These are phyloP conservation scores for Tragelaphus scriptus DNA, from an alignment of 2,113 vertebrate species.

Conservation along the genomic window DNA sequence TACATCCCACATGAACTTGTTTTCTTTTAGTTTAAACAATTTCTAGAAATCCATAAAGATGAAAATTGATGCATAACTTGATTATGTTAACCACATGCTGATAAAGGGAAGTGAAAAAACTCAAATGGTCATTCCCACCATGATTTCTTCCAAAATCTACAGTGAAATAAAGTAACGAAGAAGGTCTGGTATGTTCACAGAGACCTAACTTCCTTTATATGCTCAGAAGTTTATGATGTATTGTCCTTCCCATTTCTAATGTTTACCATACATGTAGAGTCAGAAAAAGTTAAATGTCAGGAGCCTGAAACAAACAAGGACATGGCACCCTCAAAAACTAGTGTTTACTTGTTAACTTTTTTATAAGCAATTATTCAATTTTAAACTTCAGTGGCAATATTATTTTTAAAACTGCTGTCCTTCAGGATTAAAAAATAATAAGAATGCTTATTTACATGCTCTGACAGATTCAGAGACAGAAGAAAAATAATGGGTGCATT, in stretches of 20 bases:
- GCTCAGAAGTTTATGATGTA: neutral
- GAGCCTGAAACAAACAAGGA: neutral
- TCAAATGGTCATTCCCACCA: neutral
- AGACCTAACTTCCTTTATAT: neutral
- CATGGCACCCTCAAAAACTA: neutral
- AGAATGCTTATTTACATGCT: neutral
- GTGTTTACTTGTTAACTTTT: neutral
- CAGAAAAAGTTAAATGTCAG: neutral
- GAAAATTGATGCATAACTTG: neutral
- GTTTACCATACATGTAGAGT: neutral
- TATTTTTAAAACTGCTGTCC: neutral
- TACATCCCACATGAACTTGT: neutral
- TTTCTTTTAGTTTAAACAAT: neutral
- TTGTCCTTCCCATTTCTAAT: neutral
- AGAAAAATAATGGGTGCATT: neutral
- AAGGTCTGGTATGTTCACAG: neutral
- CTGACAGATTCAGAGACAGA: conserved; percentile 17
- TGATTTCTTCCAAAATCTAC: neutral
- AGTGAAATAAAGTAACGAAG: neutral
- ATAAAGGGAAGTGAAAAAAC: neutral
- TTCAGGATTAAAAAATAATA: conserved; percentile 2
- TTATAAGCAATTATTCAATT: neutral
- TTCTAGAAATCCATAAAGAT: neutral
- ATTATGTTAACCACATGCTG: neutral
- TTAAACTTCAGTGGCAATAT: neutral